Conservation (phyloP, 2,888 invertebrate species). For the Drosophila atroscutellata region DNA sequence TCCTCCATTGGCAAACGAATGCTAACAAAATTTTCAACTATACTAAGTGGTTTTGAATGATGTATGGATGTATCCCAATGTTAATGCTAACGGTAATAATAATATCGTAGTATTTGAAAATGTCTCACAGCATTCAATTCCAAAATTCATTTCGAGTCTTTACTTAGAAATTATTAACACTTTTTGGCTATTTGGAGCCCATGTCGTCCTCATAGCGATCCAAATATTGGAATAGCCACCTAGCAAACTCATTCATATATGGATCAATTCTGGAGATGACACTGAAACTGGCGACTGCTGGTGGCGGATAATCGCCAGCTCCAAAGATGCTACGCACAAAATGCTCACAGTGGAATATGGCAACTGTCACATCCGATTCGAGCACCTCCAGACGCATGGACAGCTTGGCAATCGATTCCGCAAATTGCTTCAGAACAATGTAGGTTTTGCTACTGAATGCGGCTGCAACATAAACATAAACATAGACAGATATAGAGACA, state of each 20-base stretch:
- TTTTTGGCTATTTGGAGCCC: constrained; percentile 9
- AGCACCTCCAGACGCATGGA: constrained; percentile 79
- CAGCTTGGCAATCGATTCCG: constrained; percentile 84
- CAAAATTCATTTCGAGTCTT: too few relatives aligned
- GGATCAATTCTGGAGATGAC: constrained; percentile 77
- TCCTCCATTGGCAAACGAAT: background rate
- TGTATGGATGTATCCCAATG: constrained; percentile 4
- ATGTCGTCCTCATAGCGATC: constrained; percentile 48
- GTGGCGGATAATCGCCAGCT: constrained; percentile 67
- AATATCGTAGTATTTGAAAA: too few relatives aligned
- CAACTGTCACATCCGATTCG: constrained; percentile 77
- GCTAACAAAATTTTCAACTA: background rate
- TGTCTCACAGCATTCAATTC: too few relatives aligned
- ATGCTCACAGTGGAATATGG: constrained; percentile 82
- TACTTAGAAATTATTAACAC: constrained; percentile 7
- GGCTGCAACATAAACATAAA: constrained; percentile 59
- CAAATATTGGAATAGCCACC: constrained; percentile 80
- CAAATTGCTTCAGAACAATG: constrained; percentile 78
- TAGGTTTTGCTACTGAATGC: constrained; percentile 81
- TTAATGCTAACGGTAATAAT: background rate
- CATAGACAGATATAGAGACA: background rate
- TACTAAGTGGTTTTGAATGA: background rate
- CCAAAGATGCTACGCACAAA: constrained; percentile 79
- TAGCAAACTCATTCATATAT: constrained; percentile 75
- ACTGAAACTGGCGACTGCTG: constrained; percentile 62